phyloP scores from a whole-genome alignment of 2,797 vertebrate genomes.

The Onychomys leucogaster region DNA sequence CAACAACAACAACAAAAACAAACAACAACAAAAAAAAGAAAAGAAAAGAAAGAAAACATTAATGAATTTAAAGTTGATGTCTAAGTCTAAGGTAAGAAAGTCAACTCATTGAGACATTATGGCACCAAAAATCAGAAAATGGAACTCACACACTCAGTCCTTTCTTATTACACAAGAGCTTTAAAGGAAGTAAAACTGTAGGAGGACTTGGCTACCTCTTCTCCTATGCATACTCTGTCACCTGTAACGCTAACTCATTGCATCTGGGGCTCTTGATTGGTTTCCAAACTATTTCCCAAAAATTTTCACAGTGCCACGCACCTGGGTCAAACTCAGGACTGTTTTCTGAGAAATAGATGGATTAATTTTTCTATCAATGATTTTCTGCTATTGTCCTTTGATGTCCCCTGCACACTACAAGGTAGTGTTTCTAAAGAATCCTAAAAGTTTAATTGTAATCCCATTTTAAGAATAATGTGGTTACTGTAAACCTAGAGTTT shows the following conservation, averaged over 20 bases:
- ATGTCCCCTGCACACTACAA: not conserved
- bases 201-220: not conserved
- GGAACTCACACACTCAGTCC: no score
- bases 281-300: not conserved
- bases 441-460: constrained; percentile 37
- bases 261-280: not conserved
- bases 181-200: no score
- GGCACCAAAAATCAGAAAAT: no score
- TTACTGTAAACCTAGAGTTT: not conserved
- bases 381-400: constrained; percentile 48
- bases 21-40: not conserved
- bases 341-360: constrained; percentile 43
- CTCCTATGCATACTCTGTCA: not conserved
- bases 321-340: constrained; percentile 25
- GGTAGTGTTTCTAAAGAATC: constrained; percentile 24
- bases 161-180: no score
- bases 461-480: constrained; percentile 30
- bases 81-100: no score
- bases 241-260: not conserved
- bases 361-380: not conserved
- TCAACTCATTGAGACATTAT: no score
- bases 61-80: not conserved
- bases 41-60: not conserved
- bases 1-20: not conserved
- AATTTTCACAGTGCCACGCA: constrained; percentile 33